phyloP scores from a whole-genome alignment of 1,140 invertebrate species.

The Brachionus paranguensis region DNA sequence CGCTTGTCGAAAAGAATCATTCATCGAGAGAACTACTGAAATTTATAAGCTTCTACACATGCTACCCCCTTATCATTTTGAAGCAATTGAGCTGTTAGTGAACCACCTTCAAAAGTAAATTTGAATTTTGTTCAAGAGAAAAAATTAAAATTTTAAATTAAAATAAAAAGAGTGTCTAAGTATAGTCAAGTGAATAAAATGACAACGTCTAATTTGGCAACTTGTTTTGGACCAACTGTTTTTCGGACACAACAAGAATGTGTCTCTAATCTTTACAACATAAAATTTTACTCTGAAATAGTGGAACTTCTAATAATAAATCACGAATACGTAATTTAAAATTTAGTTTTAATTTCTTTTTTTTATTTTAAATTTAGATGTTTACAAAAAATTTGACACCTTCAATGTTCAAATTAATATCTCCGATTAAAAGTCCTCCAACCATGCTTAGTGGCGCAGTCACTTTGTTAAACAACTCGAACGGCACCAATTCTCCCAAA shows the following conservation, averaged over 20 bases:
- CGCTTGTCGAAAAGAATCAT: constrained; percentile 27
- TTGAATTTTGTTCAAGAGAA: background rate
- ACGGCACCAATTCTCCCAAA: background rate
- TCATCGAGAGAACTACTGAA: background rate
- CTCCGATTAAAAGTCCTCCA: constrained; percentile 1
- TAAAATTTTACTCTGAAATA: constrained; percentile 37
- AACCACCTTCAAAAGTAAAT: constrained; percentile 29
- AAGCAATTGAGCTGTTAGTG: background rate
- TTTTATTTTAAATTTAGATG: background rate
- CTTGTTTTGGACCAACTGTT: constrained; percentile 35
- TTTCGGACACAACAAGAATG: constrained; percentile 30
- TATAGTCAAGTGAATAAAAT: constrained; percentile 26
- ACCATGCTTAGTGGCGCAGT: background rate
- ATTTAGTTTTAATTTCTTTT: background rate
- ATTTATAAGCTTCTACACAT: background rate
- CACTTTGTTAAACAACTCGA: background rate
- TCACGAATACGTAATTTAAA: constrained; percentile 13
- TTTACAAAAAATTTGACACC: background rate
- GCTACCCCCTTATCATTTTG: background rate
- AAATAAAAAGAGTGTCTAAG: background rate
- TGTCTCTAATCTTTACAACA: constrained; percentile 32
- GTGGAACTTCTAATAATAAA: constrained; percentile 25
- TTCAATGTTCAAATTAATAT: background rate
- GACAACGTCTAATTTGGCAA: constrained; percentile 36
- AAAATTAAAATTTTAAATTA: background rate